Conservation (phyloP, 2,888 invertebrate genomes). For the Scrobipalpa atriplicella region DNA sequence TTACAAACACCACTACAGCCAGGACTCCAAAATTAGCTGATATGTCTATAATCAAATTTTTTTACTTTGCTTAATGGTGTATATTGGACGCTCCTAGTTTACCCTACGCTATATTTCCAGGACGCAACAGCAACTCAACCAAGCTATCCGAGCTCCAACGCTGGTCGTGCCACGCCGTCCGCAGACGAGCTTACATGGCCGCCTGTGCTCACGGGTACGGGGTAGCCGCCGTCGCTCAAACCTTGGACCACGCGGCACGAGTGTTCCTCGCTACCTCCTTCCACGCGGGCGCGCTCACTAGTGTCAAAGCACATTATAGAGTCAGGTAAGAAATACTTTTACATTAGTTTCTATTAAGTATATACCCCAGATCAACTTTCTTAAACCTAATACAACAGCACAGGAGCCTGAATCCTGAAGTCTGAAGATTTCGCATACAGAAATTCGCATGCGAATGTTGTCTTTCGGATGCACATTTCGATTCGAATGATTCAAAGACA, state of each 20-base stretch:
- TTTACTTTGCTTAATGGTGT: too few relatives aligned
- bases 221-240: slow-evolving; percentile 94
- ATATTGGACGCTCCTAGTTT: not conserved
- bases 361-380: too few relatives aligned
- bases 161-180: slow-evolving; percentile 88
- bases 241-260: slow-evolving; percentile 92
- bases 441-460: too few relatives aligned
- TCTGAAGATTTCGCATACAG: too few relatives aligned
- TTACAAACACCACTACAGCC: too few relatives aligned
- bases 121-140: slow-evolving; percentile 37
- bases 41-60: too few relatives aligned
- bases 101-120: slow-evolving; percentile 33
- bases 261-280: slow-evolving; percentile 92
- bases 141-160: slow-evolving; percentile 67
- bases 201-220: slow-evolving; percentile 91
- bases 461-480: too few relatives aligned
- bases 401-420: too few relatives aligned
- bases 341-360: not conserved
- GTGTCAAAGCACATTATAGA: slow-evolving; percentile 91
- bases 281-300: slow-evolving; percentile 89
- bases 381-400: too few relatives aligned
- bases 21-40: too few relatives aligned
- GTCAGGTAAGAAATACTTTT: slow-evolving; percentile 81
- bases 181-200: slow-evolving; percentile 89
- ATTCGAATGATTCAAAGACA: too few relatives aligned